These are phyloP conservation scores for Melanostigma gelatinosum DNA, from an alignment of 2,113 vertebrate species.

Conservation along the genomic window DNA sequence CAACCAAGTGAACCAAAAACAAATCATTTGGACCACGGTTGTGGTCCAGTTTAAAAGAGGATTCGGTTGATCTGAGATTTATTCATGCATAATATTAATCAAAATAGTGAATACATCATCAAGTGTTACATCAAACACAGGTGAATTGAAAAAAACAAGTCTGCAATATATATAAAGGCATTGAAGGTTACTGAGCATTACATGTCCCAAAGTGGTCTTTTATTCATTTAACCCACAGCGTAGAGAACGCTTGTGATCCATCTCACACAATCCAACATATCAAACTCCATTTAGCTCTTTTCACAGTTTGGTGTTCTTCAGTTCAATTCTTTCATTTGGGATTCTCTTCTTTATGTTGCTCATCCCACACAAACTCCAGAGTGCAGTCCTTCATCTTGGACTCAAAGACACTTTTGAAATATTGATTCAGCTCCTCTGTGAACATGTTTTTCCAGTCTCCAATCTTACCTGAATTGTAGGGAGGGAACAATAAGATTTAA, in stretches of 20 bases:
- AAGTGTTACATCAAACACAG: background rate
- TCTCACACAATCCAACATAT: background rate
- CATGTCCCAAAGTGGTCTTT: background rate
- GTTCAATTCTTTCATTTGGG: background rate
- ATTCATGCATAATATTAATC: background rate
- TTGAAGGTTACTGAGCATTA: background rate
- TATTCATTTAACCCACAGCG: background rate
- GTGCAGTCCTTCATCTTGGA: conserved; percentile 77
- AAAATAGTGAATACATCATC: background rate
- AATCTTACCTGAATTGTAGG: conserved; percentile 75
- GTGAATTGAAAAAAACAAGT: background rate
- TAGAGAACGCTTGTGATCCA: background rate
- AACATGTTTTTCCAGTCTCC: conserved; percentile 88
- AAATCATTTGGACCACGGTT: background rate
- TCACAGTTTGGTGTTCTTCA: background rate
- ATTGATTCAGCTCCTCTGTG: conserved; percentile 78
- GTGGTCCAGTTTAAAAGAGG: background rate
- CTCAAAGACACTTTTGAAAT: conserved; percentile 79
- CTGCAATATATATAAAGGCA: background rate
- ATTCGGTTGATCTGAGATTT: background rate
- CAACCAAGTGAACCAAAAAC: background rate
- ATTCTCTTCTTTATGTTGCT: conserved; percentile 10
- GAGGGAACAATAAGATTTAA: background rate
- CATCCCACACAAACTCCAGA: conserved; percentile 75
- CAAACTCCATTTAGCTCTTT: background rate